These are phyloP conservation scores for Dynastes hyllus DNA, from an alignment of 2,888 invertebrate genomes.

Conservation along the genomic window DNA sequence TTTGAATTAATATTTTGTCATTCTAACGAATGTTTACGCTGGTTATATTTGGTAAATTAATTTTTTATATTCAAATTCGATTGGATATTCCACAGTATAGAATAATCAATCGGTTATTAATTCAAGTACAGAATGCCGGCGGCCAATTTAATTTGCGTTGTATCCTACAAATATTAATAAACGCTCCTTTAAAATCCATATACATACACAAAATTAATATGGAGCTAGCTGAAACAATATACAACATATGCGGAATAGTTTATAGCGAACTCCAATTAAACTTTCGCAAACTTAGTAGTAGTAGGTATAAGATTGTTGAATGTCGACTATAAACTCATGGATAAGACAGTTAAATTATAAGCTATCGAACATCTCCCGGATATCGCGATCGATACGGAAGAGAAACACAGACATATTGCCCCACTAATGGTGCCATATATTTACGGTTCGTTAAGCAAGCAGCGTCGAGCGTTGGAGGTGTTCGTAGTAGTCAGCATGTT, in stretches of 20 bases:
- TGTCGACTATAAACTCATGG: background rate
- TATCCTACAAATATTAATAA: background rate
- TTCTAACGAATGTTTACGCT: no score
- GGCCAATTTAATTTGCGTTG: conserved; percentile 8
- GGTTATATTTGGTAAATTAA: no score
- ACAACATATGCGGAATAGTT: conserved; percentile 36
- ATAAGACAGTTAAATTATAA: conserved; percentile 24
- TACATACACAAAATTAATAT: conserved; percentile 15
- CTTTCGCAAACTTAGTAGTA: conserved; percentile 24
- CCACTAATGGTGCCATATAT: background rate
- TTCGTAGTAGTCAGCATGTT: no score
- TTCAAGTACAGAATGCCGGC: background rate
- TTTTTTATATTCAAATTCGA: no score
- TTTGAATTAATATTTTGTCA: no score
- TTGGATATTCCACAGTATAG: background rate
- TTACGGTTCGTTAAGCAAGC: background rate
- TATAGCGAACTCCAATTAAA: conserved; percentile 30
- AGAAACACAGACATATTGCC: background rate
- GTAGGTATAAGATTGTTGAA: conserved; percentile 9
- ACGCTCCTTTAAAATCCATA: background rate
- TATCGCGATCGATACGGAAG: conserved; percentile 1
- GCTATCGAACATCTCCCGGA: conserved; percentile 3
- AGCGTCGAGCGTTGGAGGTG: no score
- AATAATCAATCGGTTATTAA: background rate
- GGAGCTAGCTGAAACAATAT: conserved; percentile 17